A percentile compares a stretch with the other conserved stretches of the same genome.
Evolutionary conservation across 2,113 vertebrate species (phyloP).

Genomic region (Bubo scandiacus): DNA sequence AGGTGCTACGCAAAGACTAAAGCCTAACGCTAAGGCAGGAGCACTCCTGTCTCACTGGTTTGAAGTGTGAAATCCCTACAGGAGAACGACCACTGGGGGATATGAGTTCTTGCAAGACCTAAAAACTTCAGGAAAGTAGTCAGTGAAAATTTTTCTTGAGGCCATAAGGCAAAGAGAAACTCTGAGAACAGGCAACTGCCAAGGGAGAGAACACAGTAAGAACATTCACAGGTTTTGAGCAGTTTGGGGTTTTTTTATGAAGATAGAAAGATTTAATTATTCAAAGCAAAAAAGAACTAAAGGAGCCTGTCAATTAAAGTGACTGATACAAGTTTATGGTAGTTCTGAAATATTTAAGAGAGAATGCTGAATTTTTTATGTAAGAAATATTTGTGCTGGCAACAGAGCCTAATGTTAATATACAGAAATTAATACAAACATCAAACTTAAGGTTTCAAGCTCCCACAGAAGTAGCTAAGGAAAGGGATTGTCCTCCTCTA

Average conservation of each 20-base stretch:
- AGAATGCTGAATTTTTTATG: conserved; percentile 4
- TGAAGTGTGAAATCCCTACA: not conserved
- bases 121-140: not conserved
- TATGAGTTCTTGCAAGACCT: not conserved
- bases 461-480: not conserved
- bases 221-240: not conserved
- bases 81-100: not conserved
- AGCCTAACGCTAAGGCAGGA: not conserved
- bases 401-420: not conserved
- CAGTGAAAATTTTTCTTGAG: not conserved
- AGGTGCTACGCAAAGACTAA: not conserved
- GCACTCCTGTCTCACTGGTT: not conserved
- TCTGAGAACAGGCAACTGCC: not conserved
- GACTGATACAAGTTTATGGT: not conserved
- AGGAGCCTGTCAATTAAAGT: conserved; percentile 16
- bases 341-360: conserved; percentile 33
- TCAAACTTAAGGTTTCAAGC: not conserved
- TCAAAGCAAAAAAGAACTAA: not conserved
- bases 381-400: not conserved
- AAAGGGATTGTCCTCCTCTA: not conserved
- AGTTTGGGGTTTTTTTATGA: not conserved
- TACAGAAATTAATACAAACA: not conserved
- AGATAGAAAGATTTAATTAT: conserved; percentile 12
- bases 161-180: not conserved
- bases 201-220: not conserved